Evolutionary conservation across 2,888 invertebrate genomes (phyloP), one percentile per base, ranked within the genome.

Genomic region (Allacma fusca): DNA sequence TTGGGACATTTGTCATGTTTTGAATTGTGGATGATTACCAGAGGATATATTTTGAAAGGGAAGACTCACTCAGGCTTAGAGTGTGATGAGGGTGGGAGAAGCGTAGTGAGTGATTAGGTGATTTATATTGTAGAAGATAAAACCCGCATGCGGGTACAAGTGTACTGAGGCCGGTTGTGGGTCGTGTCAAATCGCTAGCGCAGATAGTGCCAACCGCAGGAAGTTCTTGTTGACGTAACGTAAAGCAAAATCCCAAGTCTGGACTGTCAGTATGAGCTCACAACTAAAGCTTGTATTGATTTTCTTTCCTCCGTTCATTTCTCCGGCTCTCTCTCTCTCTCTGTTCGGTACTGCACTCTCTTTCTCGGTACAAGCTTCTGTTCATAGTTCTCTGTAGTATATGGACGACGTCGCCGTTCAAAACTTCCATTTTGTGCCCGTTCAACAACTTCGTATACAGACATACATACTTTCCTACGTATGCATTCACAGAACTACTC

Each of bases 171-270:
- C 40, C 34, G 44, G 13, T 40, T 43, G n/a, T 71, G 50, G 21
- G 59, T 59, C 44, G 65, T 44, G 44, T 74, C 65, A 65, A 65
- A 74, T 65, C 44, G 65, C 74, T 73, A 74, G 64, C 65, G 74
- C 65, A 65, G 74, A 74, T 44, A 74, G 74, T 73, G 65, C 65
- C 65, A 74, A 74, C 74, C 64, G 28, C 43, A 74, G 74, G 65
- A 74, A 74, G 65, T 65, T 74, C 65, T 74, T 74, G 74, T 74
- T 43, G 62, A 74, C 62, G 62, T 62, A 59, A n/a, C n/a, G 29
- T 21, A 74, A 44, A n/a, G 40, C 16, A 40, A 34, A 59, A n/a
- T 50, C 50, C 44, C 44, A 70, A 43, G 50, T 26, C 70, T 59
- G 72, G 59, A 72, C 57, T 72, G 59, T 72, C n/a, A 59, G 72